Evolutionary conservation across 1,140 invertebrate species (phyloP).

Genomic region (Melipona quadrifasciata): DNA sequence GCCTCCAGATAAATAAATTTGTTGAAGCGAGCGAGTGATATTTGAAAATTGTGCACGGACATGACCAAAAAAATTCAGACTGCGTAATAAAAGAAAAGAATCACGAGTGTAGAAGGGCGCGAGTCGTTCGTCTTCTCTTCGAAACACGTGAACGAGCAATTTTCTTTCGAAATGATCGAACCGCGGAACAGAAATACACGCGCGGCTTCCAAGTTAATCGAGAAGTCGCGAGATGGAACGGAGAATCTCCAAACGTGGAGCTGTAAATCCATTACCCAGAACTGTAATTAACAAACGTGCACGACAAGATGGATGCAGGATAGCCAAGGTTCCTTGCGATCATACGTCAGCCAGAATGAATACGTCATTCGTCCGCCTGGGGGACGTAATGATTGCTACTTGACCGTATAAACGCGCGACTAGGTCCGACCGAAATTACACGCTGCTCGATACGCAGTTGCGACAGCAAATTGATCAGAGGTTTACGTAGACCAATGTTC

Average conservation of each 20-base stretch:
- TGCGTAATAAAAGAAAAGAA: too few species aligned
- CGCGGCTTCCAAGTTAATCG: too few species aligned
- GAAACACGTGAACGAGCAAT: too few species aligned
- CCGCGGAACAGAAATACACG: too few species aligned
- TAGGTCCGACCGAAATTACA: background rate
- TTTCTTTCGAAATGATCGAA: too few species aligned
- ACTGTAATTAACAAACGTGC: slow-evolving; percentile 27
- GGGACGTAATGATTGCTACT: slow-evolving; percentile 11
- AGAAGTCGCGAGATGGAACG: too few species aligned
- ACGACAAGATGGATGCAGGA: slow-evolving; percentile 12
- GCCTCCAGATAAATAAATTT: too few species aligned
- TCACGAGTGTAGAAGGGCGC: too few species aligned
- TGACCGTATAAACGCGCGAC: slow-evolving; percentile 22
- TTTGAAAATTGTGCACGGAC: too few species aligned
- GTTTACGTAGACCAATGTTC: background rate
- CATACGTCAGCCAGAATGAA: slow-evolving; percentile 12
- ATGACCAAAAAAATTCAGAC: too few species aligned
- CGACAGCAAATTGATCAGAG: slow-evolving; percentile 7
- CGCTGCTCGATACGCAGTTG: background rate
- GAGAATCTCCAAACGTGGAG: background rate
- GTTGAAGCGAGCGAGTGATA: too few species aligned
- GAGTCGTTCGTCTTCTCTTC: too few species aligned
- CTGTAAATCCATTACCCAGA: slow-evolving; percentile 21
- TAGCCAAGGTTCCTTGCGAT: background rate
- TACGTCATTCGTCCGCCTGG: slow-evolving; percentile 9